Evolutionary conservation across 2,888 invertebrate genomes (phyloP).

Genomic region (Lomographa bimaculata): DNA sequence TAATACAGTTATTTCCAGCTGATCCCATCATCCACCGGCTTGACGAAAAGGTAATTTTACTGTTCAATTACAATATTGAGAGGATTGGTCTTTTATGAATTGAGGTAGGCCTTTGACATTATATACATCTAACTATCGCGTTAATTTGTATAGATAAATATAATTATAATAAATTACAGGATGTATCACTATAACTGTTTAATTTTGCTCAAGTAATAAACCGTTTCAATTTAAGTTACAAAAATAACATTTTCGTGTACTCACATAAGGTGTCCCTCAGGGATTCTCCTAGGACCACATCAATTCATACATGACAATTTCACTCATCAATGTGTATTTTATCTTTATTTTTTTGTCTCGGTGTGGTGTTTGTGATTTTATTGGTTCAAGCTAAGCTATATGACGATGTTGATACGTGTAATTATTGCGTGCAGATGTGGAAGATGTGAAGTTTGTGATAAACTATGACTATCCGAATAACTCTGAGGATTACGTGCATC

Average conservation of each 20-base stretch:
- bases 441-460: slow-evolving; percentile 99
- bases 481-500: slow-evolving; percentile 98
- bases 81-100: slow-evolving; percentile 29
- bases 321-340: slow-evolving; percentile 22
- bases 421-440: slow-evolving; percentile 90
- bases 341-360: slow-evolving; percentile 17
- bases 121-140: no score
- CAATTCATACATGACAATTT: slow-evolving; percentile 25
- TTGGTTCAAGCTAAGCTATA: slow-evolving; percentile 7
- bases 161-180: no score
- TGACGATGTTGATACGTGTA: slow-evolving; percentile 13
- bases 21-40: slow-evolving; percentile 36
- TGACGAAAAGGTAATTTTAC: slow-evolving; percentile 64
- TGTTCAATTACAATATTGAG: slow-evolving; percentile 28
- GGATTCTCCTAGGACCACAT: slow-evolving; percentile 19
- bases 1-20: slow-evolving; percentile 81
- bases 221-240: background rate
- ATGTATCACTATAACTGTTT: no score
- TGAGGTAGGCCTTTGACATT: slow-evolving; percentile 23
- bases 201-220: background rate
- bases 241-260: no score
- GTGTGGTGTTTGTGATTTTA: slow-evolving; percentile 27
- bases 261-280: slow-evolving; percentile 21
- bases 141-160: no score
- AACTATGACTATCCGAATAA: slow-evolving; percentile 99